phyloP scores from a whole-genome alignment of 2,113 vertebrate genomes.

The Ictalurus furcatus region DNA sequence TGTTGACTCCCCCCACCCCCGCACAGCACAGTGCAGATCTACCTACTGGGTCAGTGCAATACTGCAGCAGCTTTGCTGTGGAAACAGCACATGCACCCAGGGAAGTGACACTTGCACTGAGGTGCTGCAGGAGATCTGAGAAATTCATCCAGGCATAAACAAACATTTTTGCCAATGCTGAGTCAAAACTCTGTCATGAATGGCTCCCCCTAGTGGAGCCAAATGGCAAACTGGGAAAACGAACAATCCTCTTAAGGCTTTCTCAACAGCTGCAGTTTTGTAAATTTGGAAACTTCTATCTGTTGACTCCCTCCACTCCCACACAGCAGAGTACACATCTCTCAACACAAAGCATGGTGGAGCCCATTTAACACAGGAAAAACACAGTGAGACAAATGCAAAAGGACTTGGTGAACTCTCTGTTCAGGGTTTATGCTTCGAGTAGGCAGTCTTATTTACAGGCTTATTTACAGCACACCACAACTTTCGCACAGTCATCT shows the following conservation, averaged over 20 bases:
- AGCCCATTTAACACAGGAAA: neutral
- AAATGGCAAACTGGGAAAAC: neutral
- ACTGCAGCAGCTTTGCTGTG: neutral
- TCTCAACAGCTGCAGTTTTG: slow-evolving; percentile 33
- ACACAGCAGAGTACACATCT: neutral
- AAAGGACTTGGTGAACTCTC: neutral
- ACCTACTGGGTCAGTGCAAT: neutral
- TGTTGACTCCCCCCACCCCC: slow-evolving; percentile 26
- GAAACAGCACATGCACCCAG: neutral
- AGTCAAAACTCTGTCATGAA: neutral
- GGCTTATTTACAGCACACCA: slow-evolving; percentile 25
- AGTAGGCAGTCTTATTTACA: neutral
- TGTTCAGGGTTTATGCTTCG: neutral
- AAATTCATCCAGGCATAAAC: neutral
- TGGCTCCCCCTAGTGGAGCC: neutral
- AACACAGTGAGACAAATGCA: slow-evolving; percentile 15
- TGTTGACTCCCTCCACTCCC: slow-evolving; percentile 19
- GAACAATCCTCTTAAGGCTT: slow-evolving; percentile 14
- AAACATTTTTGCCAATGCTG: neutral
- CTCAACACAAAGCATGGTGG: slow-evolving; percentile 25
- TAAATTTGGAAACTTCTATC: slow-evolving; percentile 21
- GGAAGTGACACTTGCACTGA: neutral
- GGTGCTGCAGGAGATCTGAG: neutral
- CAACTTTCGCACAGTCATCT: slow-evolving; percentile 74
- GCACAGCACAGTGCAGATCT: neutral